phyloP scores from a whole-genome alignment of 2,113 vertebrate genomes.

The Cyrtonyx montezumae region DNA sequence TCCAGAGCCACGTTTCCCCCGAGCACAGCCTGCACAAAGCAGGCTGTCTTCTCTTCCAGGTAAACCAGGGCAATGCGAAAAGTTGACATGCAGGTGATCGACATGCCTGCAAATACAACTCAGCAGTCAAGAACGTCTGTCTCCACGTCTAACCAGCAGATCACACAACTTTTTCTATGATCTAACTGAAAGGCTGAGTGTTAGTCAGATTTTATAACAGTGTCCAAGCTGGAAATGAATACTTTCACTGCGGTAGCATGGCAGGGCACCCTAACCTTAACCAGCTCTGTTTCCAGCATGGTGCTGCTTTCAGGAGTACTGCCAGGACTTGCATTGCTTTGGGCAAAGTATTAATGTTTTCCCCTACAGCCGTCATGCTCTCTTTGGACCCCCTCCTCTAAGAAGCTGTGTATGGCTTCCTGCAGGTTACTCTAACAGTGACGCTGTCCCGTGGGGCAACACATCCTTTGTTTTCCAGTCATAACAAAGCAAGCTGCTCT shows the following conservation, averaged over 20 bases:
- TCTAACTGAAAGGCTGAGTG: neutral
- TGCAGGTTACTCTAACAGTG: too few relatives aligned
- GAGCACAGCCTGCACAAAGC: neutral
- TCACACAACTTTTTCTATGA: neutral
- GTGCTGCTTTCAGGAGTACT: neutral
- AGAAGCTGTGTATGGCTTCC: too few relatives aligned
- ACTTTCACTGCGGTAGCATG: neutral
- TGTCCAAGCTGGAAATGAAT: neutral
- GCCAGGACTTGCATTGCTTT: neutral
- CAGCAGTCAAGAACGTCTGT: neutral
- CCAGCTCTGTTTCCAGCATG: neutral
- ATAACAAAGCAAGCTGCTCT: too few relatives aligned
- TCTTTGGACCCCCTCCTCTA: neutral
- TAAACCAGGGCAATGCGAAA: neutral
- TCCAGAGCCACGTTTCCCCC: rapidly evolving
- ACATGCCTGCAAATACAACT: neutral
- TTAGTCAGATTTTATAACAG: neutral
- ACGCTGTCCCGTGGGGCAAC: too few relatives aligned
- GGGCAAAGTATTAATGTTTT: neutral
- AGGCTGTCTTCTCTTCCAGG: neutral
- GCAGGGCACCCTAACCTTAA: neutral
- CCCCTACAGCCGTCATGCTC: neutral
- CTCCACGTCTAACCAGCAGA: neutral
- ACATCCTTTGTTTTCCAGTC: too few relatives aligned
- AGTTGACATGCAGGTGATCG: neutral